Percentiles rank a stretch among this genome's conserved stretches.
Conservation (phyloP, 2,113 vertebrate species). For the Actinemys pallida region DNA sequence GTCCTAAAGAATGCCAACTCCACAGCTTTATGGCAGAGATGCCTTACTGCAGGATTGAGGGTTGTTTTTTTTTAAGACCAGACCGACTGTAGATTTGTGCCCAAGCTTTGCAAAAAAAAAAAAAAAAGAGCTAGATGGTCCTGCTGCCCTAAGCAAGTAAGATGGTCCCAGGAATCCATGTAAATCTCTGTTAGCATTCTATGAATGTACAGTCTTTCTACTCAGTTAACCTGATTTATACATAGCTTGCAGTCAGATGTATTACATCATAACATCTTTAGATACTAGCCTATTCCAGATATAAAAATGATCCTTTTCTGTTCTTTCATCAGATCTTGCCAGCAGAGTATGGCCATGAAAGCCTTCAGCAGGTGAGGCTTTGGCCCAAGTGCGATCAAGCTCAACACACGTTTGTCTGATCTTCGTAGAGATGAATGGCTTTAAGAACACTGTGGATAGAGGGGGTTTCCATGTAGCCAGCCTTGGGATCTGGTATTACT, state of each 20-base stretch:
- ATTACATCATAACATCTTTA: conserved; percentile 55
- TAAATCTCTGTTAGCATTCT: not conserved
- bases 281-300: conserved; percentile 54
- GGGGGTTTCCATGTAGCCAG: conserved; percentile 58
- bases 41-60: conserved; percentile 22
- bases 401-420: conserved; percentile 75
- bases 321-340: conserved; percentile 69
- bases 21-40: conserved; percentile 76
- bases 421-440: conserved; percentile 72
- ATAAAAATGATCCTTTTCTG: conserved; percentile 62
- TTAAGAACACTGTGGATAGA: conserved; percentile 48
- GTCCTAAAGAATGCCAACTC: conserved; percentile 87
- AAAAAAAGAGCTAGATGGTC: not conserved
- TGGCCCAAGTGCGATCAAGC: conserved; percentile 59
- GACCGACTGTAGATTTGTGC: fast-evolving
- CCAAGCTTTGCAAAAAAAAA: not conserved
- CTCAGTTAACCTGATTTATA: conserved; percentile 35
- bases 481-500: conserved; percentile 64
- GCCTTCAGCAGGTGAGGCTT: conserved; percentile 66
- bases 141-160: not conserved
- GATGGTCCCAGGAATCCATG: not conserved
- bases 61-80: conserved; percentile 26
- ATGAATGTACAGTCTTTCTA: not conserved
- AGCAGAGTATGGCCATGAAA: conserved; percentile 53
- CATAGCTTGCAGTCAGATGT: conserved; percentile 54